Evolutionary conservation across 2,797 vertebrate genomes (phyloP).

Genomic region (Pseudocheirus occidentalis): DNA sequence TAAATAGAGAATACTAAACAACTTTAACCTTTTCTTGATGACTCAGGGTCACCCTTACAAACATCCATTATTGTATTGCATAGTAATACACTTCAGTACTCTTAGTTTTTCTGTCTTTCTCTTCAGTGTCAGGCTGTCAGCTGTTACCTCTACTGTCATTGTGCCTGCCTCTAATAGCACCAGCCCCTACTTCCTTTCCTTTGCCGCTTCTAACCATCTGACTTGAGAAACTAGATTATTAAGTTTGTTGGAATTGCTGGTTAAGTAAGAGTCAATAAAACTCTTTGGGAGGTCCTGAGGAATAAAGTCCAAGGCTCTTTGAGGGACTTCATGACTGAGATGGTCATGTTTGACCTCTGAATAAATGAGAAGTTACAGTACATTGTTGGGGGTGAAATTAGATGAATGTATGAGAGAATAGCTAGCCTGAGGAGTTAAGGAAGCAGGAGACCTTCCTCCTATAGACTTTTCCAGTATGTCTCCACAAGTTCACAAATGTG

Average conservation of each 20-base stretch:
- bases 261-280: slow-evolving; percentile 6
- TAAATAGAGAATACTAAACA: slow-evolving; percentile 3
- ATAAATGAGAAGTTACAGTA: neutral
- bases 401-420: neutral
- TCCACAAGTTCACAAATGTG: slow-evolving; percentile 26
- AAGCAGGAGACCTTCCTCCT: neutral
- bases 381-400: slow-evolving; percentile 11
- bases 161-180: neutral
- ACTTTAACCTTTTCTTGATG: neutral
- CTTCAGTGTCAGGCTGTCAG: neutral
- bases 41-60: neutral
- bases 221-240: neutral
- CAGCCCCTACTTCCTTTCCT: neutral
- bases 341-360: neutral
- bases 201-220: neutral
- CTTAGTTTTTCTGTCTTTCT: slow-evolving; percentile 33
- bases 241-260: neutral
- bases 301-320: neutral
- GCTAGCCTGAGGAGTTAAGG: neutral
- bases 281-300: neutral
- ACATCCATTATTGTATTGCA: neutral
- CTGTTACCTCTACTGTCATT: neutral
- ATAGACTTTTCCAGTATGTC: slow-evolving; percentile 13
- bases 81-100: neutral
- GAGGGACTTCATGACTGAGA: slow-evolving; percentile 2